Base-by-base conservation (phyloP, 2,888 invertebrate species). In the Galeopsomyia nigrocyanea region DNA sequence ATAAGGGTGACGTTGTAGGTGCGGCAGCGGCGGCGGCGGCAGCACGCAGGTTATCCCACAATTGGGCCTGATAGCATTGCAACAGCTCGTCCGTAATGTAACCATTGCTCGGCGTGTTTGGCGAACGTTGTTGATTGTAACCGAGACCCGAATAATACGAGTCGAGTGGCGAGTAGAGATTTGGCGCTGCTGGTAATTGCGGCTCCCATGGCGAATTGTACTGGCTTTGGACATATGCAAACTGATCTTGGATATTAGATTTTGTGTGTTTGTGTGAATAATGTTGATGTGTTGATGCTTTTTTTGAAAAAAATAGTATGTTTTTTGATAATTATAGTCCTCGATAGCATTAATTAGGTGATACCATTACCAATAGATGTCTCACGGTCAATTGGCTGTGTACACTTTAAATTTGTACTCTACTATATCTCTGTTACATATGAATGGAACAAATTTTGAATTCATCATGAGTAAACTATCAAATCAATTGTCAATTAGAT, bases 11-110 rank as follows among this genome's bases (percentile, higher is more conserved):
- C 21, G 39, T n/a, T n/a, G 53, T 39, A 39, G 39, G 39, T 39
- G 39, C 10, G 39, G 39, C 31, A 1, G 50, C 22, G n/a, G n/a
- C n/a, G n/a, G n/a, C n/a, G n/a, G 39, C 10, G 39, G 39, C 31
- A 1, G 50, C 22, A 1, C 70, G 53, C 9, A 65, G 19, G 31
- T 50, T 68, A 2, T 89, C 89, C 57, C 89, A 79, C 13, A 90
- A 83, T 77, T 89, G 90, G 9, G 87, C 82, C 78, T 89, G 89
- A 76, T 87, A 86, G 73, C 84, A 76, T 76, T 78, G 65, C 76
- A 78, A 31, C 79, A 78, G 58, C 79, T 79, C 21, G 61, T 14
- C 17, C 71, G 71, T n/a, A n/a, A n/a, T 21, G 10, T 26, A 39
- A 39, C 39, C 39, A 39, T 39, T 39, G 39, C 39, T 39, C 13